Evolutionary conservation across 2,888 invertebrate genomes (phyloP), one percentile per base, ranked within the genome.

Genomic region (Ophion ventricosus): DNA sequence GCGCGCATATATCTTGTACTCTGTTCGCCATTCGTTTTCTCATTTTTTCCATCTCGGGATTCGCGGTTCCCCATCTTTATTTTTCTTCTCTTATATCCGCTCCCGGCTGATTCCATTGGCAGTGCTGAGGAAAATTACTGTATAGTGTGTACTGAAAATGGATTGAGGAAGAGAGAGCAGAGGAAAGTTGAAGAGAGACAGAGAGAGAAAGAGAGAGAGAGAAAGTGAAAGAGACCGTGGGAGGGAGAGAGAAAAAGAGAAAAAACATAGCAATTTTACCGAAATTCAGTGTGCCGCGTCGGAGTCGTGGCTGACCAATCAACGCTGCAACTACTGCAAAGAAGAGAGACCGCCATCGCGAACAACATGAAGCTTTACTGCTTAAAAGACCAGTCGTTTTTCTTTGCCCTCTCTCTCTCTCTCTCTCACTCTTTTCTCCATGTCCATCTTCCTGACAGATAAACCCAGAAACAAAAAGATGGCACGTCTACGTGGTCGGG

Each of bases 231-330:
- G 57, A 35, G 73, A 73, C 10, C 57, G 57, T 20, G 14, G 25
- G 73, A 29, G 64, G 8, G 54, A 10, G 57, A 57, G 17, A 35
- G n/a, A 26, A 26, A 25, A 14, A 17, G 17, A 72, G 29, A 43
- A 20, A 75, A 23, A 75, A 40, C 61, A 61, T 43, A 67, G 64
- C 70, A 70, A 79, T 80, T 83, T 83, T 74, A 40, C 43, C 61
- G 64, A 78, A 56, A 78, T 66, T 70, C 70, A 74, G 20, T 49
- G 64, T 70, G 63, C 23, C 54, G 26, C 25, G 17, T 67, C 61
- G 78, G 43, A 66, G 61, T 57, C 67, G 63, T 49, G 82, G 83
- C 82, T 84, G 85, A 85, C 84, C 83, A 85, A 85, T 85, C 85
- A 79, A 73, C 81, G 72, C 81, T 63, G 76, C 76, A 84, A 85